Base-by-base conservation (phyloP, 53 echinoderm and acorn worm genomes). In the Mesocentrotus franciscanus region DNA sequence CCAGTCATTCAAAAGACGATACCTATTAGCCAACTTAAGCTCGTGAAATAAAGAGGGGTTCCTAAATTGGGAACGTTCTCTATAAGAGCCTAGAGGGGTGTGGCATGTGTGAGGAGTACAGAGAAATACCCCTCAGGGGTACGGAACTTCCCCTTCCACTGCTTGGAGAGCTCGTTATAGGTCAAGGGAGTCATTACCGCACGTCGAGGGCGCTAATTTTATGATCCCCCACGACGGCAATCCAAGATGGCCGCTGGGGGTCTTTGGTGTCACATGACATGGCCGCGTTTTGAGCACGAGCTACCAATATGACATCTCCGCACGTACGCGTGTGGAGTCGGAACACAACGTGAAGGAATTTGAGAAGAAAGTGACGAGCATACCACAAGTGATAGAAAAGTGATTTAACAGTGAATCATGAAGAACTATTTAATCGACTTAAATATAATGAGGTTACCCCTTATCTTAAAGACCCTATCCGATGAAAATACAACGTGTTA, bases 121-220 rank as follows among this genome's bases (percentile, higher is more conserved):
- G 42, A 35, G 81, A 35, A 33, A 6, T 20, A 36, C 81, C 81
- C 81, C 81, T 81, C 18, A 10, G 15, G 81, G 81, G n/a, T 39
- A n/a, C 81, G 81, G 81, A 81, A 39, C 35, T 81, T 81, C 81
- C 81, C n/a, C 15, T 39, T 24, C 12, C 36, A 17, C 81, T 81
- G 26, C 12, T 81, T 81, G 81, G 42, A 81, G 81, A 39, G 81
- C 81, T 81, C 81, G 14, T 81, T 36, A 81, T 81, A 81, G 81
- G 81, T 81, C 81, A 81, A 81, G 81, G 81, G 42, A 81, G 81
- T 18, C 81, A 36, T 81, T 42, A 18, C 36, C 5, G 18, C 18
- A 39, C 81, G 81, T 81, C 36, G 81, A 81, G 81, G 81, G 81
- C 81, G 81, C 81, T 81, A 36, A 81, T 33, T 42, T 81, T 81